Evolutionary conservation across 2,797 vertebrate species (phyloP).

Genomic region (Synaphobranchus kaupii): DNA sequence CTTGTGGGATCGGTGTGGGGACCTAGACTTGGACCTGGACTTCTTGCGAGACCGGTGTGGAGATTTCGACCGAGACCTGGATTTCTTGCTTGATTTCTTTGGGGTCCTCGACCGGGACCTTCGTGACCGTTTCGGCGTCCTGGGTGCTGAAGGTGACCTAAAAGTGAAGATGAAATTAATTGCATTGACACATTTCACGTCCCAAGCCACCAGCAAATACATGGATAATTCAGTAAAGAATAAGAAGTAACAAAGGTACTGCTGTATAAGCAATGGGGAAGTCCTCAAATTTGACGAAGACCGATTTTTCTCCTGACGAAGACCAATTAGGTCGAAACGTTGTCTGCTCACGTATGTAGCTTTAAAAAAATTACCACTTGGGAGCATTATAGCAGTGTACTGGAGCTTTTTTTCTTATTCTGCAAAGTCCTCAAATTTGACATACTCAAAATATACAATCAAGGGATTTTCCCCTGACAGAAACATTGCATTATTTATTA

Average conservation of each 20-base stretch:
- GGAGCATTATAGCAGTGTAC: no score
- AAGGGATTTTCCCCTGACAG: neutral
- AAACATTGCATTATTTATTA: neutral
- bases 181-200: neutral
- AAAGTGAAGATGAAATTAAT: neutral
- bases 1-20: conserved; percentile 93
- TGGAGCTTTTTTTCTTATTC: no score
- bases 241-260: neutral
- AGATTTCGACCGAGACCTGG: conserved; percentile 93
- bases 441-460: no score
- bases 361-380: no score
- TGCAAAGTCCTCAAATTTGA: neutral
- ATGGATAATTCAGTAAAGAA: neutral
- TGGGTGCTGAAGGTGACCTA: conserved; percentile 92
- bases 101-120: conserved; percentile 92
- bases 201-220: neutral
- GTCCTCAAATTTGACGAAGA: neutral
- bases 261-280: neutral
- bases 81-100: conserved; percentile 95
- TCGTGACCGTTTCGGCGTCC: conserved; percentile 92
- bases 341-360: no score
- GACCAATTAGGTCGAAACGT: no score
- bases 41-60: conserved; percentile 99
- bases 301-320: no score
- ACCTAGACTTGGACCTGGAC: conserved; percentile 92